Base-by-base conservation (phyloP, 2,797 vertebrate species). In the Pangasius krempfi region DNA sequence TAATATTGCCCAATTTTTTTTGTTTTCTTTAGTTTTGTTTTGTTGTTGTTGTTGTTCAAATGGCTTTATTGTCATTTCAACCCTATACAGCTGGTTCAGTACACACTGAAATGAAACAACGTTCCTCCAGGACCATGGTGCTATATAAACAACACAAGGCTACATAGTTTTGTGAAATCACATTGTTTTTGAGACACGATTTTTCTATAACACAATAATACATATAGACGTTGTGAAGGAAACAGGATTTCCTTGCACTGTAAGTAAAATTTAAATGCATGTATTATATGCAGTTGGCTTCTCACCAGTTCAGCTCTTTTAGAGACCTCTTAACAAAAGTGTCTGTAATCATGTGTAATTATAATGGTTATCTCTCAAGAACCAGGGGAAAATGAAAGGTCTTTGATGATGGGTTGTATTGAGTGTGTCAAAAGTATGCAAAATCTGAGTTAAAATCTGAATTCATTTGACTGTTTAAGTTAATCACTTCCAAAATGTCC, bases 321-420 rank as follows among this genome's bases (percentile, higher is more conserved):
- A 86, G 68, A 86, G 64, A n/a, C 73, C 83, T 83, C 88, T 91
- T 86, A 81, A 58, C 3, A 92, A 92, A 95, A 94, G 94, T 93
- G 14, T 47, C 37, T 83, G 37, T 83, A 62, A 66, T 93, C 92
- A 88, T 91, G 92, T 93, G 91, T 92, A 94, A 94, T 94, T 94
- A 94, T 82, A 92, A 84, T 54, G 85, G 84, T 93, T 91, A 84
- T 88, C 79, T 92, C 83, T 90, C 73, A 88, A 92, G 94, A 94
- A 94, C 92, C 93, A 93, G 86, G 82, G 92, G 83, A 83, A 89
- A 94, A 93, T 52, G 92, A 93, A 90, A 86, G 89, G 91, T 93
- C 89, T 90, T 88, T 47, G 16, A 83, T 83, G 40, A 66, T 66
- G 14, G 81, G 81, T 27, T 82, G 56, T 30, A 64, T 30, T 66